Percentiles rank a stretch among this genome's conserved stretches.
These are phyloP conservation scores for Dendroctonus ponderosae DNA, from an alignment of 1,140 invertebrate genomes.

Conservation along the genomic window DNA sequence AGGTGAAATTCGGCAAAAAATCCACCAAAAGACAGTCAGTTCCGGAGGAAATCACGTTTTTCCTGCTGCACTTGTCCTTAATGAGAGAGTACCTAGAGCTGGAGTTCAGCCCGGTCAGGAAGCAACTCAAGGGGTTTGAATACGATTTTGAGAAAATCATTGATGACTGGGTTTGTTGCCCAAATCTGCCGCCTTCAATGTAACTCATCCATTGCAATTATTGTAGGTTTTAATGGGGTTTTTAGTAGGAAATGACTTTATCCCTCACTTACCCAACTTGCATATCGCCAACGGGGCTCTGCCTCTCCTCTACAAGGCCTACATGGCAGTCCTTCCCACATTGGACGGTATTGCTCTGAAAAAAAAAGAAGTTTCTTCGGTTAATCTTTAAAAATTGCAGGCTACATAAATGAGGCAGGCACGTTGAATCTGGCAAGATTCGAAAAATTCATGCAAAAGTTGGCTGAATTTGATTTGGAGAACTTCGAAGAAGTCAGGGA, in stretches of 20 bases:
- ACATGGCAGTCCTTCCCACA: conserved; percentile 81
- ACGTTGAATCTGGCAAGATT: conserved; percentile 81
- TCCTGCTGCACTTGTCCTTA: conserved; percentile 86
- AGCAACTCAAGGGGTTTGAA: conserved; percentile 61
- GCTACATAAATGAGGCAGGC: conserved; percentile 91
- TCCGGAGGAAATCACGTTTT: conserved; percentile 90
- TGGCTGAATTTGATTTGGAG: conserved; percentile 78
- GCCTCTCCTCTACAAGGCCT: conserved; percentile 81
- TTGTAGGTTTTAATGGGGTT: conserved; percentile 88
- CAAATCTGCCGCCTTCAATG: neutral
- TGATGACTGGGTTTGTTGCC: conserved; percentile 61
- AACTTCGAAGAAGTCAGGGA: conserved; percentile 81
- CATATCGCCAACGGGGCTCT: conserved; percentile 90
- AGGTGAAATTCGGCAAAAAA: conserved; percentile 69
- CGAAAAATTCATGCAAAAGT: conserved; percentile 79
- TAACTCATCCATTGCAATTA: neutral
- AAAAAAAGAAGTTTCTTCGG: neutral
- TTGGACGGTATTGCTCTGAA: conserved; percentile 66
- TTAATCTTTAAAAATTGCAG: conserved; percentile 50
- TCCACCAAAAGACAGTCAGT: conserved; percentile 59
- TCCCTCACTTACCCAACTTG: conserved; percentile 90
- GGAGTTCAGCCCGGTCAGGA: conserved; percentile 81
- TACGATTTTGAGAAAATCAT: conserved; percentile 82
- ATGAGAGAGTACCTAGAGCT: conserved; percentile 90
- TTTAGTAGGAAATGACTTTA: conserved; percentile 96